Base-by-base conservation (phyloP, 2,888 invertebrate genomes). In the Lithophane socia region DNA sequence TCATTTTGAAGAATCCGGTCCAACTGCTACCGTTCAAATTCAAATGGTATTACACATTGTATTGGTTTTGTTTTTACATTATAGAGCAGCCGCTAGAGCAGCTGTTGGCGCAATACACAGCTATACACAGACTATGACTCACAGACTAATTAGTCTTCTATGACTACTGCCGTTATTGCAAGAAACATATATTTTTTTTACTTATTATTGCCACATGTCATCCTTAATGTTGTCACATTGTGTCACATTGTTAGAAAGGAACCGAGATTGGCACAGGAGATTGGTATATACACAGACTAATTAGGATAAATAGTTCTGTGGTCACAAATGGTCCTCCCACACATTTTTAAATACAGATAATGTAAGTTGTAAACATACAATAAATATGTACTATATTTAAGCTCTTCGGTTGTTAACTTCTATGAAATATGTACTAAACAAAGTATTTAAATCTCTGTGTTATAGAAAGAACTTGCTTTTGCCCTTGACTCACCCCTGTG, bases 1-100 rank as follows among this genome's bases (percentile, higher is more conserved):
- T 42, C 76, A 75, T 75, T 58, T 47, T 63, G 21, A 10, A 8
- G 13, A 42, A 29, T 61, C 10, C 8, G 13, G n/a, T 61, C 10
- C 37, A 82, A 37, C 47, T 66, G 7, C 21, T 67, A 12, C 5
- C 13, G 49, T 65, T 47, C 5, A 12, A 16, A 44, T 24, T 63
- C 1, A 63, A 63, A 56, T 68, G 12, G 21, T 13, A 44, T 37
- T 13, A 42, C 13, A 37, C 24, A 58, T 63, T 56, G 37, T 7
- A 47, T 68, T 79, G 49, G 7, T 52, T 63, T 37, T 18, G 42
- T 63, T 1, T 13, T 63, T 56, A 49, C n/a, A 44, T 16, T 16
- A 42, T 1, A 16, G 58, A 71, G n/a, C 18, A 42, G 24, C 24
- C 24, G 24, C 24, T 42, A 16, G 16, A 37, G 37, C 37, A 37